Evolutionary conservation across 2,888 invertebrate species (phyloP).

Genomic region (Sinelater perroti): DNA sequence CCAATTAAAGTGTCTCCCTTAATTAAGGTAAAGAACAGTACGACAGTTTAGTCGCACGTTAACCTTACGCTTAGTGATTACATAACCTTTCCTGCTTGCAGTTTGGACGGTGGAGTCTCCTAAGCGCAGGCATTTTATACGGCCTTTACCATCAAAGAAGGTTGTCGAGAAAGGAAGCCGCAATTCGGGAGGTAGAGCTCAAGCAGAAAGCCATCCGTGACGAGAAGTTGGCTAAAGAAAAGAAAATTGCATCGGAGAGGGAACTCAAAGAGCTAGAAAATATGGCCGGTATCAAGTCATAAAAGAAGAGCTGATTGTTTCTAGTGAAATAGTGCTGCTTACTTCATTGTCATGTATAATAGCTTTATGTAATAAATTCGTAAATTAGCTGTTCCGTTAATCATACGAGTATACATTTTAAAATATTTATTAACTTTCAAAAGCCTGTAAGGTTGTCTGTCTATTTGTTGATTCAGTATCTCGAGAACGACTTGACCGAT

Average conservation of each 20-base stretch:
- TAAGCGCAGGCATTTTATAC: slow-evolving; percentile 76
- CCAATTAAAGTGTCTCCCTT: slow-evolving; percentile 84
- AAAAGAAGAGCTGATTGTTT: neutral
- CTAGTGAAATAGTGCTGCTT: neutral
- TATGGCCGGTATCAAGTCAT: slow-evolving; percentile 23
- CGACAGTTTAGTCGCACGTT: neutral
- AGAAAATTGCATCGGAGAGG: slow-evolving; percentile 67
- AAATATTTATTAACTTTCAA: no score
- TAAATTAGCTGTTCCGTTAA: no score
- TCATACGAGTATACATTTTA: no score
- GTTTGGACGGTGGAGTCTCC: slow-evolving; percentile 85
- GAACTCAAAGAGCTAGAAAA: slow-evolving; percentile 57
- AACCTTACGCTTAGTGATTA: slow-evolving; percentile 15
- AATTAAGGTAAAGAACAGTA: slow-evolving; percentile 70
- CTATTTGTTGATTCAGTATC: no score
- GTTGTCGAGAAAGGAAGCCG: slow-evolving; percentile 72
- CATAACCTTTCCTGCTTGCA: slow-evolving; percentile 55
- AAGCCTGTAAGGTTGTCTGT: no score
- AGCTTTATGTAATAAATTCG: slow-evolving; percentile 3
- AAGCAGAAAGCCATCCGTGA: slow-evolving; percentile 75
- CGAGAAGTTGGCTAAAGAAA: slow-evolving; percentile 77
- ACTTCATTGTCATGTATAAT: neutral
- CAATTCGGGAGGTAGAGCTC: slow-evolving; percentile 71
- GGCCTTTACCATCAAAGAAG: slow-evolving; percentile 78
- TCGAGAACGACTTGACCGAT: no score